Evolutionary conservation across 2,113 vertebrate genomes (phyloP).

Genomic region (Lucifuga dentata): DNA sequence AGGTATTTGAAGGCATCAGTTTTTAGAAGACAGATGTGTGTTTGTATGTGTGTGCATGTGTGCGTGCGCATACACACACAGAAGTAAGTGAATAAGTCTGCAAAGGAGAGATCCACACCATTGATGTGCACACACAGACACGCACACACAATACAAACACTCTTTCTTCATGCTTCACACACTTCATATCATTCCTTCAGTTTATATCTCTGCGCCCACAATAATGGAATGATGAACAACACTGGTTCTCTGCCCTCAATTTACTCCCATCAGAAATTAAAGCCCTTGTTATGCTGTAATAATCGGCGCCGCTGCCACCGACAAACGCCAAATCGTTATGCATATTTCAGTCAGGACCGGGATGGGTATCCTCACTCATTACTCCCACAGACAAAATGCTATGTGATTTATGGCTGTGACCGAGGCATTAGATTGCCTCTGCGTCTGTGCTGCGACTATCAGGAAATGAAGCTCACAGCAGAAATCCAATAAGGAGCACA

Average conservation of each 20-base stretch:
- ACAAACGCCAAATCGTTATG: slow-evolving; percentile 61
- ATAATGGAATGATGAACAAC: slow-evolving; percentile 72
- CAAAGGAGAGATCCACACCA: too few relatives aligned
- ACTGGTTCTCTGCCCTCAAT: slow-evolving; percentile 58
- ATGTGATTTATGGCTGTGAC: slow-evolving; percentile 80
- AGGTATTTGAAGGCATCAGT: too few relatives aligned
- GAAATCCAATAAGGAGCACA: slow-evolving; percentile 81
- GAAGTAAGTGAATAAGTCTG: not conserved
- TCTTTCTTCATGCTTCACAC: slow-evolving; percentile 34
- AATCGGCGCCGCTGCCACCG: slow-evolving; percentile 61
- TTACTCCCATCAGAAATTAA: slow-evolving; percentile 74
- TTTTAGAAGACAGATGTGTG: too few relatives aligned
- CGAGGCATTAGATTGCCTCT: slow-evolving; percentile 80
- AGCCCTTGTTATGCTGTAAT: slow-evolving; percentile 72
- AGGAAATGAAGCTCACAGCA: slow-evolving; percentile 81
- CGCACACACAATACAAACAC: too few relatives aligned
- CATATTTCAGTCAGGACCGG: slow-evolving; percentile 73
- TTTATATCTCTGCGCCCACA: slow-evolving; percentile 16
- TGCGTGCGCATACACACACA: too few relatives aligned
- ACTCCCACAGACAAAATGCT: slow-evolving; percentile 76
- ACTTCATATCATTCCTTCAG: slow-evolving; percentile 24
- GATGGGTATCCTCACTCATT: slow-evolving; percentile 77
- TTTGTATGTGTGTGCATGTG: too few relatives aligned
- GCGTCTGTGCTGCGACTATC: slow-evolving; percentile 74
- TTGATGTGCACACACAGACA: slow-evolving; percentile 8